phyloP scores from a whole-genome alignment of 2,797 vertebrate species.

The Chiloscyllium punctatum region DNA sequence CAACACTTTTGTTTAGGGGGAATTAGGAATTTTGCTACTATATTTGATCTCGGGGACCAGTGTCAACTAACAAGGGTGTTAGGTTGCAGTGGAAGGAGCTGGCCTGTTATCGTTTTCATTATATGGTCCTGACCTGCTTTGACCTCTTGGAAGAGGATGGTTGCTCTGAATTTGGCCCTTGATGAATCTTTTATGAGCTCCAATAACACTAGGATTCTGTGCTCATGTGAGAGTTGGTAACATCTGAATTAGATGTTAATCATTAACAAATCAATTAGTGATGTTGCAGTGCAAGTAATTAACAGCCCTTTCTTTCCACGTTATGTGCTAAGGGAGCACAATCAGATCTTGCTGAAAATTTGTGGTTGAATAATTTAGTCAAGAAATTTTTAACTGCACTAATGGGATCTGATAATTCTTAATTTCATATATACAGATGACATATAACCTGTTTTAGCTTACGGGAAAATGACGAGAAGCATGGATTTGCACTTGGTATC shows the following conservation, averaged over 20 bases:
- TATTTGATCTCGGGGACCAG: slow-evolving; percentile 66
- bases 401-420: background rate
- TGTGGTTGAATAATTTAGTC: slow-evolving; percentile 18
- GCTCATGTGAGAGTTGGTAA: slow-evolving; percentile 56
- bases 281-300: slow-evolving; percentile 43
- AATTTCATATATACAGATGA: background rate
- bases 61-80: slow-evolving; percentile 73
- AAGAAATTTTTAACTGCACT: background rate
- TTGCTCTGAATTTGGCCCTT: slow-evolving; percentile 57
- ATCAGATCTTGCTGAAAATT: background rate
- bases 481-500: background rate
- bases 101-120: slow-evolving; percentile 82
- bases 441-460: background rate
- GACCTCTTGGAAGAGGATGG: slow-evolving; percentile 62
- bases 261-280: slow-evolving; percentile 69
- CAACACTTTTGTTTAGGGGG: slow-evolving; percentile 41
- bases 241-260: slow-evolving; percentile 65
- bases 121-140: slow-evolving; percentile 65
- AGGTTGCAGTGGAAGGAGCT: slow-evolving; percentile 69
- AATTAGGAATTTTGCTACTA: slow-evolving; percentile 60
- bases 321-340: background rate
- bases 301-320: slow-evolving; percentile 39
- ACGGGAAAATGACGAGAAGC: background rate
- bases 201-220: slow-evolving; percentile 62
- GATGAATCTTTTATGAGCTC: slow-evolving; percentile 73